Conservation (phyloP, 2,888 invertebrate genomes). For the Conchocele bisecta region DNA sequence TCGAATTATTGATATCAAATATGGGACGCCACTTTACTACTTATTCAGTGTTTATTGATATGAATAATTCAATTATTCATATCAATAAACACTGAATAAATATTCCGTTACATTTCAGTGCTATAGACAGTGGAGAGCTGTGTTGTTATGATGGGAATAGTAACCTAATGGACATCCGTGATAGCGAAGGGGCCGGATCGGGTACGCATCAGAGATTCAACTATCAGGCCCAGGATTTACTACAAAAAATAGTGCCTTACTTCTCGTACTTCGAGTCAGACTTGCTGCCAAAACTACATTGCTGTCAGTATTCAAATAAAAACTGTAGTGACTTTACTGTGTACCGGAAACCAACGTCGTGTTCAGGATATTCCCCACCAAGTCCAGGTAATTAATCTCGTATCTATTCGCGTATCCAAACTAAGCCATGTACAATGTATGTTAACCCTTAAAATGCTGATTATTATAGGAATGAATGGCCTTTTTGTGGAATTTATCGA, state of each 20-base stretch:
- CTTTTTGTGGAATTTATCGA: no score
- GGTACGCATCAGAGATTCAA: constrained; percentile 70
- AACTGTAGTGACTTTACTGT: constrained; percentile 62
- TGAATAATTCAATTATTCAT: no score
- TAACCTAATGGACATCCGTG: constrained; percentile 68
- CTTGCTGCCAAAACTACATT: constrained; percentile 71
- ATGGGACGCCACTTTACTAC: no score
- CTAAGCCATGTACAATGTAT: no score
- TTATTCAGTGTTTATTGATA: no score
- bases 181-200: constrained; percentile 53
- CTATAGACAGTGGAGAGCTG: constrained; percentile 56
- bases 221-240: constrained; percentile 64
- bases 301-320: constrained; percentile 67
- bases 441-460: no score
- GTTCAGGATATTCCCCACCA: constrained; percentile 69
- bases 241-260: constrained; percentile 64
- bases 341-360: constrained; percentile 63
- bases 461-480: no score
- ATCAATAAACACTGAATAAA: neutral
- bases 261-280: constrained; percentile 73
- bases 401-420: no score
- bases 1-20: no score
- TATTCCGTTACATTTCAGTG: constrained; percentile 36
- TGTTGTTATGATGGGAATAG: constrained; percentile 71
- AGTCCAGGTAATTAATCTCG: constrained; percentile 71